Conservation (phyloP, 1,140 invertebrate species). For the Bathynomus jamesi region DNA sequence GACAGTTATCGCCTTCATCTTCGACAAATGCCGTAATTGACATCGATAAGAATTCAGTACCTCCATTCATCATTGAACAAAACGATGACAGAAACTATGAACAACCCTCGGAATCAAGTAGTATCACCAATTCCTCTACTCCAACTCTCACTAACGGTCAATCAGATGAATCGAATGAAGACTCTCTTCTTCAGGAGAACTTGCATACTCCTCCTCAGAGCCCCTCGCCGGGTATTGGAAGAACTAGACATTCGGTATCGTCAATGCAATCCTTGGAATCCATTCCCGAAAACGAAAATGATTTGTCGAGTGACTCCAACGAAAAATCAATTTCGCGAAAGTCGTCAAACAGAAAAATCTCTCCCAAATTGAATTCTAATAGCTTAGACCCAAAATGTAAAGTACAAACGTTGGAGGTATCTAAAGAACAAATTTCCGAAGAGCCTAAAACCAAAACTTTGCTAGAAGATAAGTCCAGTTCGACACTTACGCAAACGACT, state of each 20-base stretch:
- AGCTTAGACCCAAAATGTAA: too few species aligned
- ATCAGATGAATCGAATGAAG: too few species aligned
- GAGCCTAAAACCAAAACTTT: too few species aligned
- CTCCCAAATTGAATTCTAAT: too few species aligned
- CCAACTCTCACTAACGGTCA: too few species aligned
- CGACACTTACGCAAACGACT: too few species aligned
- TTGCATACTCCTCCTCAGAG: not conserved
- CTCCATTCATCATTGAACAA: not conserved
- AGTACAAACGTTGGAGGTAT: too few species aligned
- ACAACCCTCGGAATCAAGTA: not conserved
- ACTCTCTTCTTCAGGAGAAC: too few species aligned
- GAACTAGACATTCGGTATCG: slow-evolving; percentile 28
- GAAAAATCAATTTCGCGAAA: not conserved
- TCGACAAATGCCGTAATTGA: not conserved
- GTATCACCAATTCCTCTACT: not conserved
- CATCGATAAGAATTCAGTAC: not conserved
- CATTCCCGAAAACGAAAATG: slow-evolving; percentile 32
- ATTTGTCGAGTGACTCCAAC: not conserved
- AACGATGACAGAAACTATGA: not conserved
- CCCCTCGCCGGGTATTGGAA: not conserved
- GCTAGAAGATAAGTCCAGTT: too few species aligned
- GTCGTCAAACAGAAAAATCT: too few species aligned
- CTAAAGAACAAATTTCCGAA: too few species aligned
- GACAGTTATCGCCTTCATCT: not conserved
- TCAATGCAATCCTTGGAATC: slow-evolving; percentile 36